Percentiles rank a stretch among this genome's conserved stretches.
phyloP scores from a whole-genome alignment of 2,797 vertebrate species.

The Brachymystax lenok region DNA sequence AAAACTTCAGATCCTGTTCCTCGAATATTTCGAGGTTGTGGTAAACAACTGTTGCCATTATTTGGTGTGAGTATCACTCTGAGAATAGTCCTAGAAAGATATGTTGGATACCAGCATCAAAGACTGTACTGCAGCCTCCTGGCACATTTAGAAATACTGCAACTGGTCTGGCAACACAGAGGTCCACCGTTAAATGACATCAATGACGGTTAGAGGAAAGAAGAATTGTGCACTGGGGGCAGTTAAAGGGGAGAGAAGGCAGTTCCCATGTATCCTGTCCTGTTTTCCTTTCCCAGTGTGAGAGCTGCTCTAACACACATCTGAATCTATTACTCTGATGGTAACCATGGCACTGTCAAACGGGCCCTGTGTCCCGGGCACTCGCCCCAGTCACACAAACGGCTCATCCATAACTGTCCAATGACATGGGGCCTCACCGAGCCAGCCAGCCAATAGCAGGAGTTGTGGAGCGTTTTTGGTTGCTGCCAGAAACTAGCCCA shows the following conservation, averaged over 20 bases:
- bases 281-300: conserved; percentile 78
- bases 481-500: conserved; percentile 43
- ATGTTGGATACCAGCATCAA: not conserved
- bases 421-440: conserved; percentile 42
- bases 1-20: not conserved
- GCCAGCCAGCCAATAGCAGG: conserved; percentile 50
- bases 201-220: conserved; percentile 50
- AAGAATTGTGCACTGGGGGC: conserved; percentile 46
- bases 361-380: conserved; percentile 52
- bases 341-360: conserved; percentile 74
- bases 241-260: conserved; percentile 31
- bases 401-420: conserved; percentile 64
- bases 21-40: not conserved
- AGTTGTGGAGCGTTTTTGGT: not conserved
- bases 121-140: not conserved
- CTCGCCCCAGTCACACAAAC: conserved; percentile 51
- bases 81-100: not conserved
- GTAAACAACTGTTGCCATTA: not conserved
- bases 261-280: conserved; percentile 68
- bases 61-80: not conserved
- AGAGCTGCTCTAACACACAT: conserved; percentile 62
- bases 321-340: conserved; percentile 70
- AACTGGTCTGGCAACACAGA: not conserved
- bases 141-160: not conserved
- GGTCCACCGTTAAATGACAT: conserved; percentile 10